Conservation (phyloP, 2,888 invertebrate species). For the Fissipunctia ypsillon region DNA sequence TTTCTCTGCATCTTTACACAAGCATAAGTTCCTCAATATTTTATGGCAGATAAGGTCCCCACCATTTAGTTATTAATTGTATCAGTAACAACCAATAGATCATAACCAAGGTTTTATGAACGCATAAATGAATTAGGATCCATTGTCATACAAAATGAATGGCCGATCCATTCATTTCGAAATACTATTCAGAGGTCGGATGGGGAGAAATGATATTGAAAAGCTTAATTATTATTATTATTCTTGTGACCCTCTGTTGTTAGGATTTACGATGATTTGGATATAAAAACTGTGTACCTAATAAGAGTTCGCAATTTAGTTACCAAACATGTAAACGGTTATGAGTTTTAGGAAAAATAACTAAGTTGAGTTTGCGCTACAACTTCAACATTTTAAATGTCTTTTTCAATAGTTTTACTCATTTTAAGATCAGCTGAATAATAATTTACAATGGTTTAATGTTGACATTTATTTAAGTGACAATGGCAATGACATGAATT, state of each 20-base stretch:
- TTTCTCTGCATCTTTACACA: not conserved
- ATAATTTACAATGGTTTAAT: too few species aligned
- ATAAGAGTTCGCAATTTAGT: too few species aligned
- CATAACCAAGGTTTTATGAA: conserved; percentile 50
- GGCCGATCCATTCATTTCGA: conserved; percentile 50
- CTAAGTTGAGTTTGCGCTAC: not conserved
- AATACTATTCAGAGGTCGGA: conserved; percentile 48
- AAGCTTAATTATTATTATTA: conserved; percentile 38
- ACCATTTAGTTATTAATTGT: conserved; percentile 25
- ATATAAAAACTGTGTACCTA: not conserved
- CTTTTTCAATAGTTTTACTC: too few species aligned
- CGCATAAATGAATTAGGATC: conserved; percentile 57
- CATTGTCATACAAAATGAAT: conserved; percentile 69
- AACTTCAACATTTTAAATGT: not conserved
- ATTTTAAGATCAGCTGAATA: too few species aligned
- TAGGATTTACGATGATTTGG: conserved; percentile 4
- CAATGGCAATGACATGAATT: too few species aligned
- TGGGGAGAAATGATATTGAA: conserved; percentile 33
- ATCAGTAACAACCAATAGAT: conserved; percentile 43
- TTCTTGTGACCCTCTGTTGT: conserved; percentile 23
- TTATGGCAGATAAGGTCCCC: conserved; percentile 12
- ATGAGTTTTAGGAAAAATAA: not conserved
- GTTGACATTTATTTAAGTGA: too few species aligned
- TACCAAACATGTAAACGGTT: not conserved
- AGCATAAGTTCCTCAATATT: conserved; percentile 8